phyloP scores from a whole-genome alignment of 2,888 invertebrate species.

The Leuctra nigra region DNA sequence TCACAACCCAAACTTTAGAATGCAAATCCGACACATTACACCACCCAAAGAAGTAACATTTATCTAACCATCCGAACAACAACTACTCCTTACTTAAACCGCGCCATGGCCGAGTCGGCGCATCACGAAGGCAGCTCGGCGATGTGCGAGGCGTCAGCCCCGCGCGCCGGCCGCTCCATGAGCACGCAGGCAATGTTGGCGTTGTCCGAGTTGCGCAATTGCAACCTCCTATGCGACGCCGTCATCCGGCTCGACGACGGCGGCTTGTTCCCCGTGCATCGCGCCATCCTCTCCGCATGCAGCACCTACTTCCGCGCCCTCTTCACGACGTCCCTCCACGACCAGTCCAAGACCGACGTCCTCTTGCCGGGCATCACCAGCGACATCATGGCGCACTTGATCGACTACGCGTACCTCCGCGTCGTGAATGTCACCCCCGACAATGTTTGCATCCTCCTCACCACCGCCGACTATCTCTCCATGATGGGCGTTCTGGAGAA shows the following conservation, averaged over 20 bases:
- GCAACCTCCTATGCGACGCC: slow-evolving; percentile 82
- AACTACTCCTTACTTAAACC: too few relatives aligned
- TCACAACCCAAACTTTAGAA: too few relatives aligned
- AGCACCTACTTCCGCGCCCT: slow-evolving; percentile 79
- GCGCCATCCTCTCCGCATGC: slow-evolving; percentile 78
- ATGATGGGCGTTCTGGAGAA: slow-evolving; percentile 73
- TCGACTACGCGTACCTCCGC: slow-evolving; percentile 81
- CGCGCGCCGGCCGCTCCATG: background rate
- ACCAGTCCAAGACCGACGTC: slow-evolving; percentile 60
- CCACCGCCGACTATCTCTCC: slow-evolving; percentile 83
- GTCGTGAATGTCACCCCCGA: slow-evolving; percentile 65
- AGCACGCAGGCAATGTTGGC: slow-evolving; percentile 66
- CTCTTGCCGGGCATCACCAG: slow-evolving; percentile 69
- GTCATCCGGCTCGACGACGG: slow-evolving; percentile 76
- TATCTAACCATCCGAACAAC: too few relatives aligned
- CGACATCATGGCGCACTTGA: slow-evolving; percentile 67
- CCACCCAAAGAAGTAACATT: too few relatives aligned
- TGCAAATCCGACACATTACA: too few relatives aligned
- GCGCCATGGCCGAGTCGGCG: too few relatives aligned
- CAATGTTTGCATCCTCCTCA: slow-evolving; percentile 74
- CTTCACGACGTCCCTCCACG: slow-evolving; percentile 73
- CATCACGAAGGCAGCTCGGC: too few relatives aligned
- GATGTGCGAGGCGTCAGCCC: too few relatives aligned
- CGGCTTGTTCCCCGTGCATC: slow-evolving; percentile 74
- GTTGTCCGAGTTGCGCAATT: slow-evolving; percentile 73